Evolutionary conservation across 2,888 invertebrate species (phyloP).

Genomic region (Papilio elwesi): DNA sequence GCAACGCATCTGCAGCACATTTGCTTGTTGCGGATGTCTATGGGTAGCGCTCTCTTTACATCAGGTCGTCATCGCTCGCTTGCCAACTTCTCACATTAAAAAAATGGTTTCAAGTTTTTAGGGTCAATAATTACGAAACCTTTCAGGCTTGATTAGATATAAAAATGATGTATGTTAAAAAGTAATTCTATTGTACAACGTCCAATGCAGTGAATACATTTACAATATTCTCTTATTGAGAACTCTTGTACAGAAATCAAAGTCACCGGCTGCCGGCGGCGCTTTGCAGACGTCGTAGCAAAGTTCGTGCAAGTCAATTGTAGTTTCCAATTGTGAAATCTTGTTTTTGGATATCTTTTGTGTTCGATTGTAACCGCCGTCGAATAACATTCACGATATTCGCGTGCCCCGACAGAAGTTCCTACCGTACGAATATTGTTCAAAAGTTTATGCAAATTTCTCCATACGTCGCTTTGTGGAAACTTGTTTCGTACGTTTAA

Average conservation of each 20-base stretch:
- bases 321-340: slow-evolving; percentile 33
- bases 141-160: no score
- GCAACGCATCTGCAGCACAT: no score
- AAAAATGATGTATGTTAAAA: no score
- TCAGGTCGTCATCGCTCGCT: no score
- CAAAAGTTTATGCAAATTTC: slow-evolving; percentile 33
- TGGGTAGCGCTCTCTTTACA: no score
- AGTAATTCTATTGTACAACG: background rate
- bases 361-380: slow-evolving; percentile 23
- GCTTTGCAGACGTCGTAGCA: slow-evolving; percentile 7
- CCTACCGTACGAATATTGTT: slow-evolving; percentile 24
- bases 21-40: no score
- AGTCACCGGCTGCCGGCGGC: slow-evolving; percentile 1
- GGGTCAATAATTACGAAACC: no score
- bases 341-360: slow-evolving; percentile 26
- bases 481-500: slow-evolving; percentile 9
- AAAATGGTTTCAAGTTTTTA: no score
- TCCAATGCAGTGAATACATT: background rate
- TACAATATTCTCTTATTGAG: slow-evolving; percentile 7
- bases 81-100: no score
- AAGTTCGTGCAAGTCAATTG: slow-evolving; percentile 34
- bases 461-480: slow-evolving; percentile 4
- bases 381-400: slow-evolving; percentile 27
- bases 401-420: slow-evolving; percentile 4
- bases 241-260: slow-evolving; percentile 20